Percentiles rank a stretch among this genome's conserved stretches.
Conservation (phyloP, 2,113 vertebrate genomes). For the Steatornis caripensis region DNA sequence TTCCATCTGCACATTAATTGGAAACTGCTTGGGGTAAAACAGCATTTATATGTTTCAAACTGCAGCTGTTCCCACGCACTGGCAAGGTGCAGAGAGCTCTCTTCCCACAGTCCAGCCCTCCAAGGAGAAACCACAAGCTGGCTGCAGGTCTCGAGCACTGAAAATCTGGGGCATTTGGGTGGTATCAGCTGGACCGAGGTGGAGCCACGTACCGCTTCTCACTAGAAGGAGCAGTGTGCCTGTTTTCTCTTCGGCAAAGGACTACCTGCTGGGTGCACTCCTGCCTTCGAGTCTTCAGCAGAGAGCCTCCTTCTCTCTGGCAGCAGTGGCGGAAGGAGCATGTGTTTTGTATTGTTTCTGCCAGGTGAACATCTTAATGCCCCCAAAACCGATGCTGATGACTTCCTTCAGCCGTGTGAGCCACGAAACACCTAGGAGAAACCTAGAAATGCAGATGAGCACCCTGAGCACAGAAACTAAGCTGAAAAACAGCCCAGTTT, state of each 20-base stretch:
- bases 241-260: background rate
- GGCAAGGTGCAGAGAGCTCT: slow-evolving; percentile 1
- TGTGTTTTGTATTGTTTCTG: background rate
- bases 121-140: background rate
- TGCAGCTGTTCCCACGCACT: slow-evolving; percentile 5
- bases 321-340: background rate
- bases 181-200: fast-evolving
- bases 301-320: background rate
- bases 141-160: background rate
- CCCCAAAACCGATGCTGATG: background rate
- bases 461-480: background rate
- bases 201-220: fast-evolving
- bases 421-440: background rate
- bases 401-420: background rate
- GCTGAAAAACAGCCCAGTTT: background rate
- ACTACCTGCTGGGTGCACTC: background rate
- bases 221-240: background rate
- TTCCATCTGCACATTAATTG: slow-evolving; percentile 45
- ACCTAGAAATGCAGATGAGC: background rate
- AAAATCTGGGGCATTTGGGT: background rate
- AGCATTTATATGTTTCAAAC: background rate
- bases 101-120: slow-evolving; percentile 14
- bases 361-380: background rate
- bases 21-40: slow-evolving; percentile 30
- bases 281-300: background rate